These are phyloP conservation scores for Alexandromys fortis DNA, from an alignment of 2,113 vertebrate genomes.

Conservation along the genomic window DNA sequence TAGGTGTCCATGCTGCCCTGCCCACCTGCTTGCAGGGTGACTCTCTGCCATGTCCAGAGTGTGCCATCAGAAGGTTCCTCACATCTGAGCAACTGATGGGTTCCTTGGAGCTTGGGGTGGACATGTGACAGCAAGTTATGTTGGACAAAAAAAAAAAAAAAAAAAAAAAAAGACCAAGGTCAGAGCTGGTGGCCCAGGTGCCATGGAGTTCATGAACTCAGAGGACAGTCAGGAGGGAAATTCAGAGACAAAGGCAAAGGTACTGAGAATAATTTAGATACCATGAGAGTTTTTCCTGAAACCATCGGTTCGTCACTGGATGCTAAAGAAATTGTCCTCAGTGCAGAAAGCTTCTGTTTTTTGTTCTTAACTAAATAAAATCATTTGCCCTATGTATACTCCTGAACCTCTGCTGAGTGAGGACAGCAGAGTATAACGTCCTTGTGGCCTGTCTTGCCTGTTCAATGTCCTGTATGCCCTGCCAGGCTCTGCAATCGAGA, in stretches of 20 bases:
- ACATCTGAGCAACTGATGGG: not conserved
- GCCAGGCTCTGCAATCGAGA: not conserved
- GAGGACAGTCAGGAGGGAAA: not conserved
- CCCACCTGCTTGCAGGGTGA: no score
- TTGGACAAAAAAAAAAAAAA: not conserved
- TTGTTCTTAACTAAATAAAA: not conserved
- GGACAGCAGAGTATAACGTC: not conserved
- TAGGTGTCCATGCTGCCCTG: fast-evolving
- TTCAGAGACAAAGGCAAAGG: not conserved
- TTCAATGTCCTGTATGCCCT: no score
- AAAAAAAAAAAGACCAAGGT: not conserved
- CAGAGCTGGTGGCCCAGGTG: not conserved
- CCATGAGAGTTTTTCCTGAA: not conserved
- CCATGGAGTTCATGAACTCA: not conserved
- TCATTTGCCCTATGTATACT: fast-evolving
- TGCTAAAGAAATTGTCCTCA: not conserved
- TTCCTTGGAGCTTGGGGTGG: not conserved
- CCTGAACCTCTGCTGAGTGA: not conserved
- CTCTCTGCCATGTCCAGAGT: not conserved
- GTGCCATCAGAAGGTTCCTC: not conserved
- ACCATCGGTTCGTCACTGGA: not conserved
- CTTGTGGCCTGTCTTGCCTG: not conserved
- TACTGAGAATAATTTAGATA: not conserved
- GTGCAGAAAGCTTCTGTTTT: not conserved
- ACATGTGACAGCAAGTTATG: not conserved